Conservation (phyloP, 2,888 invertebrate species). For the Crepidodera aurea region DNA sequence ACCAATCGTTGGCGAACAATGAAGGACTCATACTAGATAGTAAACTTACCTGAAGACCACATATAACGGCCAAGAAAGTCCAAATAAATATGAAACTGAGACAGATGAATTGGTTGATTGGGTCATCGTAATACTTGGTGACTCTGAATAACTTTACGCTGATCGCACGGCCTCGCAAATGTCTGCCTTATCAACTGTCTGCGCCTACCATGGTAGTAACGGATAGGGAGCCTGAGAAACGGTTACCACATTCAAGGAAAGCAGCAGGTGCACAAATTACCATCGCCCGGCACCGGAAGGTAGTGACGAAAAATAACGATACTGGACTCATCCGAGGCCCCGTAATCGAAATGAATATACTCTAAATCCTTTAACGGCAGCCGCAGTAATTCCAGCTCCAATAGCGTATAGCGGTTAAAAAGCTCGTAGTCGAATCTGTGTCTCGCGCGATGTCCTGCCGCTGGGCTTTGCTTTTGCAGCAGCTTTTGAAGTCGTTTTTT, state of each 20-base stretch:
- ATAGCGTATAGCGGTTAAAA: background rate
- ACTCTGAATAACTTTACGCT: constrained; percentile 62
- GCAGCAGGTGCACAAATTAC: constrained; percentile 76
- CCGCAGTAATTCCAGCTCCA: background rate
- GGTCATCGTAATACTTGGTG: constrained; percentile 62
- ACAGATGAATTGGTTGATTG: too few relatives aligned
- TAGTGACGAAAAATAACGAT: too few relatives aligned
- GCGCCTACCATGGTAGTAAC: constrained; percentile 74
- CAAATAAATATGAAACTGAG: too few relatives aligned
- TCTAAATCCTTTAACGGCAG: too few relatives aligned
- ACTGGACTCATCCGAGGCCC: too few relatives aligned
- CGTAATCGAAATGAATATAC: too few relatives aligned
- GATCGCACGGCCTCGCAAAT: constrained; percentile 63
- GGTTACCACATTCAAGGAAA: constrained; percentile 60
- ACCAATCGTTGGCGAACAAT: constrained; percentile 38
- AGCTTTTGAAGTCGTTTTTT: background rate
- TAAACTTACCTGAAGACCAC: too few relatives aligned
- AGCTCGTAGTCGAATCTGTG: constrained; percentile 1
- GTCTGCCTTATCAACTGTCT: constrained; percentile 74
- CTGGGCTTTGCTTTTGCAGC: too few relatives aligned
- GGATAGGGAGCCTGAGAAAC: background rate
- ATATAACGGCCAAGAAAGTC: too few relatives aligned
- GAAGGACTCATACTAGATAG: too few relatives aligned
- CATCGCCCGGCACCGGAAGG: constrained; percentile 60
- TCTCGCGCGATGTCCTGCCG: too few relatives aligned